phyloP scores from a whole-genome alignment of 1,140 invertebrate genomes.

The Megalopta genalis region DNA sequence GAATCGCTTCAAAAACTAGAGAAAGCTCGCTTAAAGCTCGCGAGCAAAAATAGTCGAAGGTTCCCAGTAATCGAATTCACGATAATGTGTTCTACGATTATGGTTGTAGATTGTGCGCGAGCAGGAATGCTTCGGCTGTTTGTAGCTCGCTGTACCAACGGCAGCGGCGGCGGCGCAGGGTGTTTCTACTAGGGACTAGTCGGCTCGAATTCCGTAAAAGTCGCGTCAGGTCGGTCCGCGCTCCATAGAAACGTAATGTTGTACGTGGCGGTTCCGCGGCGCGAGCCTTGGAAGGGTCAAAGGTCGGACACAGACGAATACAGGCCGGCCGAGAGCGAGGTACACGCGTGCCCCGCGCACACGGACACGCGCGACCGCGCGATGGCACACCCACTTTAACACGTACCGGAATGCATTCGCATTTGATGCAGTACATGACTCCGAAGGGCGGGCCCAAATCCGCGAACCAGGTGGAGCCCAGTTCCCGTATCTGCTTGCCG shows the following conservation, averaged over 20 bases:
- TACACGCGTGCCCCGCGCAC: neutral
- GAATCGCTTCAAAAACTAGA: no score
- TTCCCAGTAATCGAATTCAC: no score
- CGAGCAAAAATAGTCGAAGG: no score
- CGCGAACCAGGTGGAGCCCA: conserved; percentile 93
- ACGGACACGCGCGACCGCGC: conserved; percentile 3
- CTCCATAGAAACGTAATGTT: conserved; percentile 43
- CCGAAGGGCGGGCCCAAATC: conserved; percentile 94
- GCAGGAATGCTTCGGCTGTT: neutral
- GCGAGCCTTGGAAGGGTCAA: conserved; percentile 35
- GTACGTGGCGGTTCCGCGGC: conserved; percentile 33
- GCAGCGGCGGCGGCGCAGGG: neutral
- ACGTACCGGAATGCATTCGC: conserved; percentile 95
- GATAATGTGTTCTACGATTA: no score
- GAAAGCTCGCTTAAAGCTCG: no score
- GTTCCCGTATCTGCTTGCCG: conserved; percentile 90
- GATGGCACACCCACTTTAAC: conserved; percentile 49
- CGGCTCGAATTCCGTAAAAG: conserved; percentile 24
- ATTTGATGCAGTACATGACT: conserved; percentile 95
- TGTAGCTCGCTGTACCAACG: neutral
- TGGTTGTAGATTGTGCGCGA: no score
- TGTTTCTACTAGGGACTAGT: neutral
- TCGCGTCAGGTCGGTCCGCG: conserved; percentile 20
- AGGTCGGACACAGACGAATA: conserved; percentile 40
- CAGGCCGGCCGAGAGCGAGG: neutral